These are phyloP conservation scores for Pholis gunnellus DNA, from an alignment of 2,113 vertebrate species.

Conservation along the genomic window DNA sequence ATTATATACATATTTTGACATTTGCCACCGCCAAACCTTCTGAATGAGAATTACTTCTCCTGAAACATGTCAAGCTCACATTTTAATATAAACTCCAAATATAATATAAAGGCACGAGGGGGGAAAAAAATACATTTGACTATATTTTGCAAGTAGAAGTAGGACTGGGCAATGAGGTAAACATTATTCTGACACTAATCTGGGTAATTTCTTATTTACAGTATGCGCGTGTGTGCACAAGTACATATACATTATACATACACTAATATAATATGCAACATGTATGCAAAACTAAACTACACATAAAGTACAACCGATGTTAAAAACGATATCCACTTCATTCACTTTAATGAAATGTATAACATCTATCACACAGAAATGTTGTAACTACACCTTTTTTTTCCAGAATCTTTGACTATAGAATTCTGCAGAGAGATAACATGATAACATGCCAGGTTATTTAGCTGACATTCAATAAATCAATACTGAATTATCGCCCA, in stretches of 20 bases:
- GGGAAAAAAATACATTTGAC: neutral
- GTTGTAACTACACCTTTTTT: neutral
- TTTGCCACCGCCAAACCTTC: neutral
- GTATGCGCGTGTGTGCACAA: neutral
- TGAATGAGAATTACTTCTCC: neutral
- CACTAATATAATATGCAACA: neutral
- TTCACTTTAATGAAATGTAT: neutral
- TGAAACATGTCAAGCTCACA: neutral
- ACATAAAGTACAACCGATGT: neutral
- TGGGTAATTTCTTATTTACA: neutral
- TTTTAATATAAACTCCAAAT: slow-evolving; percentile 3
- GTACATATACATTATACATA: neutral
- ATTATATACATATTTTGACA: neutral
- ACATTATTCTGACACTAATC: neutral
- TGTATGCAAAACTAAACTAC: neutral
- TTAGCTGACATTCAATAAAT: neutral
- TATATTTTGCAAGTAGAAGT: neutral
- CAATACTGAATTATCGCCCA: neutral
- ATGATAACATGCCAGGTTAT: neutral
- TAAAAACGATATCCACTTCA: neutral
- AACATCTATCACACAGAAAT: neutral
- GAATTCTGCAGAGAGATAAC: neutral
- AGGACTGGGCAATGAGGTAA: neutral
- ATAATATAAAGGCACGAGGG: neutral
- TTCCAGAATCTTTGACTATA: neutral